A percentile compares a stretch with the other conserved stretches of the same genome.
Conservation (phyloP, 2,888 invertebrate species). For the Sesia bembeciformis region DNA sequence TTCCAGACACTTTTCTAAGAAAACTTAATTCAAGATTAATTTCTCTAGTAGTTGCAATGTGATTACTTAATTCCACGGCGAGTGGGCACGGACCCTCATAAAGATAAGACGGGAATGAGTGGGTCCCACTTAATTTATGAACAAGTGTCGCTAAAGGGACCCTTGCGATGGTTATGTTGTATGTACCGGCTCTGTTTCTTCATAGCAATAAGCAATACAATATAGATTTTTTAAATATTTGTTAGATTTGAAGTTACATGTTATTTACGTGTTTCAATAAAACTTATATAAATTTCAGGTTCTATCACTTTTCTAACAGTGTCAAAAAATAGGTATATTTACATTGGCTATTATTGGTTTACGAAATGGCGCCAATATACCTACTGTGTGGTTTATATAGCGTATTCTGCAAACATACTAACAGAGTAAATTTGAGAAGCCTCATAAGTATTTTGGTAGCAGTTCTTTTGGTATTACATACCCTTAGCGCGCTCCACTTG, state of each 20-base stretch:
- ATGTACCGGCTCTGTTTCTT: background rate
- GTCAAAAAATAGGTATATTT: too few species aligned
- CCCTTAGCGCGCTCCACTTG: too few species aligned
- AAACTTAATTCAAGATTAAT: conserved; percentile 20
- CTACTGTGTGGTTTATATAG: too few species aligned
- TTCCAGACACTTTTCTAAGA: background rate
- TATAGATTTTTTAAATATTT: background rate
- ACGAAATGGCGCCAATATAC: too few species aligned
- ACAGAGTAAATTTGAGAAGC: too few species aligned
- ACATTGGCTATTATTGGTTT: too few species aligned
- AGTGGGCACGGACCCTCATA: conserved; percentile 57
- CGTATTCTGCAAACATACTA: too few species aligned
- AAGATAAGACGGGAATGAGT: conserved; percentile 58
- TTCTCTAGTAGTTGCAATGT: conserved; percentile 36
- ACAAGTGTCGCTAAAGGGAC: conserved; percentile 30
- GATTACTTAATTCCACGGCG: conserved; percentile 62
- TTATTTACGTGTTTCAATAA: background rate
- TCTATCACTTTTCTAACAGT: too few species aligned
- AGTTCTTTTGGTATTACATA: too few species aligned
- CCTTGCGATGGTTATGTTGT: background rate
- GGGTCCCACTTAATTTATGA: conserved; percentile 55
- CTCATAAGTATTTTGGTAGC: too few species aligned
- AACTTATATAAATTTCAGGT: too few species aligned
- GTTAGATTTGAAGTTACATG: background rate
- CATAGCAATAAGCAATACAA: background rate